Base-by-base conservation (phyloP, 2,888 invertebrate species). In the Philopedon plagiatum region DNA sequence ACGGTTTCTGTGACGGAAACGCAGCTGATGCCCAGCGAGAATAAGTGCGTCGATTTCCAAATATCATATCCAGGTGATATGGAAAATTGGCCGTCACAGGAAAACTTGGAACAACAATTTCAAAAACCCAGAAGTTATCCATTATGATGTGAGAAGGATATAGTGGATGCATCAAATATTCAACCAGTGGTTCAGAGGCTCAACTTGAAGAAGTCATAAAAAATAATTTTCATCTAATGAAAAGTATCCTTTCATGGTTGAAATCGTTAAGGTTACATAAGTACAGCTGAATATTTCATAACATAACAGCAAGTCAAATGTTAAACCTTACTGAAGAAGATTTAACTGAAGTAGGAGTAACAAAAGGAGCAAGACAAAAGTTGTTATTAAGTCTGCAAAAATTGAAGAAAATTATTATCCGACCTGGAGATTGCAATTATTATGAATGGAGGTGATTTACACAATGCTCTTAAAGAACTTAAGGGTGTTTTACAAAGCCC, bases 301-400 rank as follows among this genome's bases (percentile, higher is more conserved):
- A 94, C 78, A 89, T 98, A 85, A 92, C 92, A 19, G 98, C 98
- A 81, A 96, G 96, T 34, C 94, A 98, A 83, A 98, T 99, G 97
- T 87, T 99, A 86, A 89, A 90, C 57, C 89, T 99, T 73, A 93
- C 93, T 21, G 98, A 98, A 78, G 93, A 95, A 64, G 92, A 93
- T 84, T 88, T 99, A 73, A 90, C 91, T 82, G 88, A 89, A 83
- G 75, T 85, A 86, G 94, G 95, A 39, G 97, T 98, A 15, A 98
- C 98, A 0, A 97, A 97, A 86, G 98, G 99, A 63, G 99, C 99
- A 0, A 90, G 98, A 11, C 96, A 97, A 87, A 99, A 99, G 86
- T 90, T 99, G 78, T 91, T 97, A 2, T 87, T 98, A 62, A 97
- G 95, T 75, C 94, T 99, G 77, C 91, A 91, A 77, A 97, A 97